Base-by-base conservation (phyloP, 1,140 invertebrate species). In the Druon quercuslanigerum region DNA sequence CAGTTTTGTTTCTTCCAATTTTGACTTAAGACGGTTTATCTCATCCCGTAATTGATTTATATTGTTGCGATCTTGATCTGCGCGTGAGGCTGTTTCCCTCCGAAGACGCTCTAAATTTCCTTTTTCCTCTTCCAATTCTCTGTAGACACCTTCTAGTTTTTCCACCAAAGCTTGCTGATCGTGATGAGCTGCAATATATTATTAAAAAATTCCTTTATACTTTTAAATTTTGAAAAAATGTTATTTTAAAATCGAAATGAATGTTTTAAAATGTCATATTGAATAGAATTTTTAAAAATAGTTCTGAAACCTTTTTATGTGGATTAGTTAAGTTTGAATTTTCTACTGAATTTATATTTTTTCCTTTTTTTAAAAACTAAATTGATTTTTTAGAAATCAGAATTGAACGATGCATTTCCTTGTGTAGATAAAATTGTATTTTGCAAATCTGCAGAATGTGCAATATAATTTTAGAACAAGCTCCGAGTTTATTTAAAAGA, bases 81-180 rank as follows among this genome's bases (percentile, higher is more conserved):
- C 92, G 0, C 94, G 91, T 8, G 93, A 92, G 19, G 93, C 93
- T 1, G 94, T 92, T 78, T 97, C 96, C 16, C 96, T 88, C 40
- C 94, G 92, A 20, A 93, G 83, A 50, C 95, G 91, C 82, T 97
- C 96, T 50, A 95, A 82, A n/a, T 92, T 92, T 79, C 93, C 93
- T 81, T 94, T 93, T 81, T 96, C 95, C 72, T 93, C 93, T 85
- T 96, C 95, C 3, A 97, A 89, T 79, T 95, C 94, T 50, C 94
- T 92, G 73, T 94, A 93, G 1, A 93, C 90, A 40, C 93, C 92
- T 82, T 96, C 95, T 1, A 96, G 89, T 72, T 95, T 95, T 83
- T 97, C 96, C 70, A 94, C 90, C 3, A 97, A 85, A 0, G 96
- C 95, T 92, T 97, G 96, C 84, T 96, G 96, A 88, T 97, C 96